These are phyloP conservation scores for Hydriomena furcata DNA, from an alignment of 2,888 invertebrate genomes.

Conservation along the genomic window DNA sequence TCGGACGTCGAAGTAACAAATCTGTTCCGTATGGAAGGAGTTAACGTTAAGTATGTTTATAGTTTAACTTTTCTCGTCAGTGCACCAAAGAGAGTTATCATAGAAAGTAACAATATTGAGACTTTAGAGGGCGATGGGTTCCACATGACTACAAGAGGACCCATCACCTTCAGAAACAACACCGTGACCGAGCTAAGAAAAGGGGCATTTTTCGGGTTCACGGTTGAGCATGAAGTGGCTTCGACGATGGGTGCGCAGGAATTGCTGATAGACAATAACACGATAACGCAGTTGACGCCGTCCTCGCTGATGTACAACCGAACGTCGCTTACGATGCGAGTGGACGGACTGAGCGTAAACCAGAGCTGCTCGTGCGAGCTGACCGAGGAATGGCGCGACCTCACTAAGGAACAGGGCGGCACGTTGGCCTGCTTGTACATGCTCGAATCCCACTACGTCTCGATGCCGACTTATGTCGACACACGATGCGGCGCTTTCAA, in stretches of 20 bases:
- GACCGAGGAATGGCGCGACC: slow-evolving; percentile 64
- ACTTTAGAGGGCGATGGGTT: slow-evolving; percentile 87
- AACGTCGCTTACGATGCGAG: slow-evolving; percentile 78
- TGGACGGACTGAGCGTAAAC: slow-evolving; percentile 84
- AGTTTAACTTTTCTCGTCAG: slow-evolving; percentile 88
- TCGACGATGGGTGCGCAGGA: slow-evolving; percentile 72
- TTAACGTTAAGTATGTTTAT: slow-evolving; percentile 84
- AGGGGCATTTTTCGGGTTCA: slow-evolving; percentile 86
- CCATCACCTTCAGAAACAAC: slow-evolving; percentile 87
- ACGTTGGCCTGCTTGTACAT: slow-evolving; percentile 70
- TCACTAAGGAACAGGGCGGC: slow-evolving; percentile 63
- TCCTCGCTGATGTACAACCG: slow-evolving; percentile 84
- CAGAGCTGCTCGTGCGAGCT: slow-evolving; percentile 83
- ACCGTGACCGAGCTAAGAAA: slow-evolving; percentile 80
- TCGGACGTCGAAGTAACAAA: slow-evolving; percentile 89
- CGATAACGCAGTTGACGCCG: slow-evolving; percentile 79
- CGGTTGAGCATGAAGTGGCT: slow-evolving; percentile 72
- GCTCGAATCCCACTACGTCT: slow-evolving; percentile 63
- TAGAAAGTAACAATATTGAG: slow-evolving; percentile 84
- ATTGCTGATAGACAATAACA: slow-evolving; percentile 86
- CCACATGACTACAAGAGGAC: slow-evolving; percentile 83
- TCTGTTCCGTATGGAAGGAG: slow-evolving; percentile 86
- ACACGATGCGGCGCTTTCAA: slow-evolving; percentile 72
- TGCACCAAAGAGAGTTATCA: slow-evolving; percentile 84
- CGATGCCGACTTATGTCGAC: slow-evolving; percentile 67